phyloP scores from a whole-genome alignment of 2,797 vertebrate species.

The Gila robusta region DNA sequence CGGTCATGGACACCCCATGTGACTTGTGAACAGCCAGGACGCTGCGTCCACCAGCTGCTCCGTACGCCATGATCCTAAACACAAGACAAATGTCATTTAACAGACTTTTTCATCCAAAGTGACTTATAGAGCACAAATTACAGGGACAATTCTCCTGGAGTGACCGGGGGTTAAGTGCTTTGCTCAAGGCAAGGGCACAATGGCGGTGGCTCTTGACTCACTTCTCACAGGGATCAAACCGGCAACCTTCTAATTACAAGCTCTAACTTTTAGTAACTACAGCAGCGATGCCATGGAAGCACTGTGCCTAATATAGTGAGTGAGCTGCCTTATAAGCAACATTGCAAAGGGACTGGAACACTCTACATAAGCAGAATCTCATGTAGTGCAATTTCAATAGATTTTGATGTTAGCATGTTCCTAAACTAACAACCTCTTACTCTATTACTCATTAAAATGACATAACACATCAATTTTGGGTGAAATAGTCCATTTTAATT shows the following conservation, averaged over 20 bases:
- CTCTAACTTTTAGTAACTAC: neutral
- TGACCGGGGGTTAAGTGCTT: conserved; percentile 12
- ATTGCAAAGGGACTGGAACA: neutral
- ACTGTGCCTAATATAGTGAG: neutral
- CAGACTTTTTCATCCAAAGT: neutral
- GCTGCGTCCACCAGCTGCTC: conserved; percentile 93
- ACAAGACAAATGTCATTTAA: conserved; percentile 23
- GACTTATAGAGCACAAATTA: neutral
- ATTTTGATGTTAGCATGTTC: neutral
- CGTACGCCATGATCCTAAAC: conserved; percentile 90
- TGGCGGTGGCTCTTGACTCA: neutral
- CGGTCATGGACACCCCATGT: conserved; percentile 88
- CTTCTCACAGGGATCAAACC: neutral
- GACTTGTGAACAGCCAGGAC: conserved; percentile 89
- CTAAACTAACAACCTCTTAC: neutral
- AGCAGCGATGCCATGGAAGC: neutral
- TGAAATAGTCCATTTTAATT: neutral
- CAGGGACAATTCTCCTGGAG: neutral
- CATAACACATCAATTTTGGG: neutral
- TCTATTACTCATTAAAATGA: neutral
- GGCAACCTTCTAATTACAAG: neutral
- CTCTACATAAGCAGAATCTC: neutral
- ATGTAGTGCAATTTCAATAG: neutral
- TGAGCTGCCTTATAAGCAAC: no score
- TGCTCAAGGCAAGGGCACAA: neutral